Base-by-base conservation (phyloP, 1,140 invertebrate species). In the Nixonia krombeini region DNA sequence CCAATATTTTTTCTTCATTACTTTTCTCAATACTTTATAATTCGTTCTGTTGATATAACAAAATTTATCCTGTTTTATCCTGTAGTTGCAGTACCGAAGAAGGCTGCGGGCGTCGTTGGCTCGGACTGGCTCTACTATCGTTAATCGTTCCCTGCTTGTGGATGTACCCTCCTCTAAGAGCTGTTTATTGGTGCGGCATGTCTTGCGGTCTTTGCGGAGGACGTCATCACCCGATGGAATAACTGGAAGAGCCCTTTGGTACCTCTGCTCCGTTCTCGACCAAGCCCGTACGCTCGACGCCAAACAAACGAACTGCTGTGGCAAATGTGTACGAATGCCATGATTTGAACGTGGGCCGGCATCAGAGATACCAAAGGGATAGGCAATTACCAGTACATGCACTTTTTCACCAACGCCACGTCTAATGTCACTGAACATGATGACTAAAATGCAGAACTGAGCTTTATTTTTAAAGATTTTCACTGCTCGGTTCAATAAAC, bases 141-240 rank as follows among this genome's bases (percentile, higher is more conserved):
- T 82, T 97, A 46, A 85, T 97, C 70, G 91, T 97, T 74, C 96
- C 96, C 51, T 97, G 96, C 85, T 88, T 98, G 52, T 97, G 95
- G 89, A 94, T 94, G 84, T 97, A 97, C 86, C 89, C 93, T 71
- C 95, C 94, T 28, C 87, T 96, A 13, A 89, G 90, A 62, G 91
- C 92, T 57, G 92, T 93, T 74, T 95, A 97, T 84, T 89, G 89
- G 85, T 93, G 93, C 70, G 93, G 93, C 35, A 87, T 92, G 49
- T 86, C 87, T 4, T 94, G 92, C 73, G 91, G 91, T 13, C 78
- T 94, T 17, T 94, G 94, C 67, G 94, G 94, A n/a, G 93, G 93
- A 0, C 87, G 89, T 57, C 95, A 96, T 84, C 90, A 90, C 73
- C 90, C 92, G 51, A 81, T 83, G 72, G 86, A 86, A 80, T 86